Evolutionary conservation across 2,797 vertebrate genomes (phyloP).

Genomic region (Galagoides demidoff): DNA sequence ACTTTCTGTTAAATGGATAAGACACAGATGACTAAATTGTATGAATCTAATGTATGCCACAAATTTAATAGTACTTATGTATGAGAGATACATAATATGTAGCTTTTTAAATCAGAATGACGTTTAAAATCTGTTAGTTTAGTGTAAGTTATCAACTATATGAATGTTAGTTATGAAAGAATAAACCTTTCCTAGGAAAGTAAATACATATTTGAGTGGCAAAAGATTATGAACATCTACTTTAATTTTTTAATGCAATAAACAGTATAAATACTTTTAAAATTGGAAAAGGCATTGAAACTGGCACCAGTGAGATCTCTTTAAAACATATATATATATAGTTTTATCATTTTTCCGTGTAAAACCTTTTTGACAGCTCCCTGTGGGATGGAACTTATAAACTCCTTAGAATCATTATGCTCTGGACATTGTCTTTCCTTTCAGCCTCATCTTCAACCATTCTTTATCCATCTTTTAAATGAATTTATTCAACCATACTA

Average conservation of each 20-base stretch:
- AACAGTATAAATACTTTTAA: not conserved
- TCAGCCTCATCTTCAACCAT: not conserved
- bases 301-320: not conserved
- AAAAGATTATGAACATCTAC: not conserved
- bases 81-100: not conserved
- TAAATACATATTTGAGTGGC: not conserved
- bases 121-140: constrained; percentile 19
- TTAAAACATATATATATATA: not conserved
- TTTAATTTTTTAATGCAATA: not conserved
- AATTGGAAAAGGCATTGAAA: not conserved
- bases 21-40: constrained; percentile 1
- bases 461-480: not conserved
- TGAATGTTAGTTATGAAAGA: not conserved
- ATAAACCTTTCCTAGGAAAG: constrained; percentile 15
- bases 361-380: not conserved
- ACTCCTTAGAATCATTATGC: not conserved
- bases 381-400: not conserved
- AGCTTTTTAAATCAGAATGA: constrained; percentile 43
- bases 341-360: not conserved
- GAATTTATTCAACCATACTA: not conserved
- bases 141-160: not conserved
- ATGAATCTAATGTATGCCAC: constrained; percentile 1
- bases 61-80: constrained; percentile 2
- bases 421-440: not conserved
- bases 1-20: constrained; percentile 16